A percentile compares a stretch with the other conserved stretches of the same genome.
These are phyloP conservation scores for Tenebrosternarchus preto DNA, from an alignment of 2,113 vertebrate genomes.

Conservation along the genomic window DNA sequence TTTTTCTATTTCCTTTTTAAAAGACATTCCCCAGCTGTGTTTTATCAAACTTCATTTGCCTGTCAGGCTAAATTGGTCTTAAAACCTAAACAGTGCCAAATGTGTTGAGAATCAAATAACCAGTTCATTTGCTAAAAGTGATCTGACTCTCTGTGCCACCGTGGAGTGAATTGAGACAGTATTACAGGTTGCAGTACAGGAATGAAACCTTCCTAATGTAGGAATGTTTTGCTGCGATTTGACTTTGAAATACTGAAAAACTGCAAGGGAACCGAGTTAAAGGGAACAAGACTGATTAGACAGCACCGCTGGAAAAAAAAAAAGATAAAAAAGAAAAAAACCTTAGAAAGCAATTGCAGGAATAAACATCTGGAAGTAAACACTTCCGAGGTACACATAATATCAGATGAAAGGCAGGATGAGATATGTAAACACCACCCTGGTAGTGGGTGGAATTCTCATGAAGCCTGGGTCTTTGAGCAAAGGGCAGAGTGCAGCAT, in stretches of 20 bases:
- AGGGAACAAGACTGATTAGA: not conserved
- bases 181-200: not conserved
- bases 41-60: not conserved
- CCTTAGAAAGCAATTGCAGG: slow-evolving; percentile 4
- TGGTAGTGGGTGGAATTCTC: not conserved
- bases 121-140: not conserved
- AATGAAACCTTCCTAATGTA: no score
- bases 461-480: slow-evolving; percentile 11
- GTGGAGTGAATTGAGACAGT: not conserved
- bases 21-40: not conserved
- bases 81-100: not conserved
- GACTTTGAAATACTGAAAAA: not conserved
- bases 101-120: not conserved
- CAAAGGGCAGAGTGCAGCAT: not conserved
- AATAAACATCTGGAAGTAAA: not conserved
- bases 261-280: not conserved
- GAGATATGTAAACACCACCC: slow-evolving; percentile 16
- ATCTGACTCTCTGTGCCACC: not conserved
- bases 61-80: not conserved
- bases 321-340: no score
- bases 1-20: not conserved
- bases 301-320: not conserved
- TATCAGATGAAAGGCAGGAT: slow-evolving; percentile 12
- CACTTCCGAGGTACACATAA: not conserved
- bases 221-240: not conserved